These are phyloP conservation scores for Leptodactylus fuscus DNA, from an alignment of 2,113 vertebrate species.

Conservation along the genomic window DNA sequence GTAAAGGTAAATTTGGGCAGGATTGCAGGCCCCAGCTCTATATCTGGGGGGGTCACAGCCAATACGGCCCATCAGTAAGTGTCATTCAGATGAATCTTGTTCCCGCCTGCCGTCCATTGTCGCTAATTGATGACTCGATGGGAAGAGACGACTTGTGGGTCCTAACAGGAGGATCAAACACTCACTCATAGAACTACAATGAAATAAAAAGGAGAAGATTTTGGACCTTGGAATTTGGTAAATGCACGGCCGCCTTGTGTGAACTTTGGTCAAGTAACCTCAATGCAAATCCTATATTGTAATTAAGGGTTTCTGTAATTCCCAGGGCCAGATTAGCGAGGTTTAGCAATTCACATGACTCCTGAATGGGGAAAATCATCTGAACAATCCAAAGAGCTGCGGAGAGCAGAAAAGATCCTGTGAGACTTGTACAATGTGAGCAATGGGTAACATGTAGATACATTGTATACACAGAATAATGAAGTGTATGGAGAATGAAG, in stretches of 20 bases:
- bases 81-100: not conserved
- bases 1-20: no score
- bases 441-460: not conserved
- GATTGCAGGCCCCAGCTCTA: no score
- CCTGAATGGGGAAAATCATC: not conserved
- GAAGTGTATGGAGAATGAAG: not conserved
- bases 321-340: conserved; percentile 46
- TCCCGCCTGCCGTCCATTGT: not conserved
- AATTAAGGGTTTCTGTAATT: conserved; percentile 2
- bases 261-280: not conserved
- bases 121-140: not conserved
- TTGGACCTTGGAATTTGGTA: not conserved
- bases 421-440: not conserved
- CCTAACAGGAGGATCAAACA: not conserved
- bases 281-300: not conserved
- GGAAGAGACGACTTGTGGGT: not conserved
- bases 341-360: conserved; percentile 59
- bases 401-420: no score
- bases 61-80: not conserved
- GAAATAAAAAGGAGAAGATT: not conserved
- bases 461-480: not conserved
- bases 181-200: not conserved
- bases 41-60: no score
- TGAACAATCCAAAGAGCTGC: not conserved
- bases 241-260: not conserved